Evolutionary conservation across 2,888 invertebrate genomes (phyloP), one percentile per base, ranked within the genome.

Genomic region (Pterobdella sp.): DNA sequence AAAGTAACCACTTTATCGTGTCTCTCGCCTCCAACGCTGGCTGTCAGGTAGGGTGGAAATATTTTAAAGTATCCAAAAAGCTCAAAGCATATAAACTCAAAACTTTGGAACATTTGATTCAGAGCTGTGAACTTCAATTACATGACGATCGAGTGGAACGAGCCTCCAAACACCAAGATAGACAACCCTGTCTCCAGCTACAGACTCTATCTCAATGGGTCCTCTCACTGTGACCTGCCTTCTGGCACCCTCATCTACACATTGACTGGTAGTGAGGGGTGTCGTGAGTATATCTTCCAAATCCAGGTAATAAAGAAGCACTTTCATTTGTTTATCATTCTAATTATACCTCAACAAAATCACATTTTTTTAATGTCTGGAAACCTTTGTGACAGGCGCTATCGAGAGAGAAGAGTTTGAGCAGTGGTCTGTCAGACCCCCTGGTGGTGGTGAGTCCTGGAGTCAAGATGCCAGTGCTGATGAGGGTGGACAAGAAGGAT

Each of bases 121-220:
- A 74, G 84, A 73, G 83, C 83, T 0, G 81, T 82, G 74, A 84
- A 84, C 77, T 83, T 84, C 81, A 81, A 80, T 36, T 84, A 83
- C 78, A 81, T 84, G 36, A 81, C 82, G 63, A 79, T 84, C 63
- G 81, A 84, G 76, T 84, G 84, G 84, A 80, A 82, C 68, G 81
- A 81, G 74, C 83, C 83, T 3, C 79, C 78, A 1, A 56, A 52
- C n/a, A 79, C 79, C 0, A 84, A 82, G 74, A 84, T 83, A n/a
- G 82, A 81, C 73, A 81, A 81, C 29, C 72, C 78, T 63, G 79
- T 84, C 63, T 81, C 80, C 22, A 83, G 83, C 2, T 84, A 84
- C 78, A 83, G 83, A 77, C 81, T 84, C 10, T 84, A 80, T 74
- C 80, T 84, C 2, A 82, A 84, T 75, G 83, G 83, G 37, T 80